Conservation (phyloP, 2,113 vertebrate species). For the Prochilodus magdalenae region DNA sequence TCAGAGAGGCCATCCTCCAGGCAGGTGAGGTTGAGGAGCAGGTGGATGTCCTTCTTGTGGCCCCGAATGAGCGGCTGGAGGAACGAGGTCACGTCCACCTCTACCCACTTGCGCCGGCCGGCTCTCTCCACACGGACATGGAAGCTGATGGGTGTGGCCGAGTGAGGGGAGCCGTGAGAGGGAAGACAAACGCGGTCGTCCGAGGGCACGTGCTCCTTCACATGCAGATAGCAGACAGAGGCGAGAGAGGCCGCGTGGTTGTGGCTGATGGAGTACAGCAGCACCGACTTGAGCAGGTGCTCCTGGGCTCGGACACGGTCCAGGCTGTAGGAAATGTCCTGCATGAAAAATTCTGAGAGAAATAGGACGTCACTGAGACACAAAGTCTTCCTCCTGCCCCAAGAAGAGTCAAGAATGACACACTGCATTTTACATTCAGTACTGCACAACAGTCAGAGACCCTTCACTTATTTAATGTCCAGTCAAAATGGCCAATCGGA, state of each 20-base stretch:
- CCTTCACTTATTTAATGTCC: too few species aligned
- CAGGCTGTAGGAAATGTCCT: slow-evolving; percentile 88
- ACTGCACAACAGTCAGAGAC: too few species aligned
- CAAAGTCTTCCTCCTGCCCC: neutral
- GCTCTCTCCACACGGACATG: slow-evolving; percentile 67
- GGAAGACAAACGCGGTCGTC: slow-evolving; percentile 68
- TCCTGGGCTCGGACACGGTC: slow-evolving; percentile 84
- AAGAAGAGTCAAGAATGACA: neutral
- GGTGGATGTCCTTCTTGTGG: slow-evolving; percentile 76
- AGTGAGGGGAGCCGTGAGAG: slow-evolving; percentile 60
- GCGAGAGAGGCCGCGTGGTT: slow-evolving; percentile 59
- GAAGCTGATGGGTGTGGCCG: slow-evolving; percentile 72
- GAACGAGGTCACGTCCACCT: slow-evolving; percentile 87
- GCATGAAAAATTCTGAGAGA: slow-evolving; percentile 74
- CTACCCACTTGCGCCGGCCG: slow-evolving; percentile 78
- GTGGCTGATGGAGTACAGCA: slow-evolving; percentile 85
- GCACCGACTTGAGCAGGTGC: slow-evolving; percentile 85
- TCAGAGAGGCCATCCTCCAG: slow-evolving; percentile 54
- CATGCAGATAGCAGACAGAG: slow-evolving; percentile 78
- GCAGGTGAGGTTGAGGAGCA: slow-evolving; percentile 85
- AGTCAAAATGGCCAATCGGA: too few species aligned
- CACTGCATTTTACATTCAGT: too few species aligned
- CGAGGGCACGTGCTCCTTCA: slow-evolving; percentile 66
- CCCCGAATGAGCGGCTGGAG: slow-evolving; percentile 82
- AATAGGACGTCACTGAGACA: slow-evolving; percentile 36